Base-by-base conservation (phyloP, 2,888 invertebrate species). In the Scotopteryx bipunctaria region DNA sequence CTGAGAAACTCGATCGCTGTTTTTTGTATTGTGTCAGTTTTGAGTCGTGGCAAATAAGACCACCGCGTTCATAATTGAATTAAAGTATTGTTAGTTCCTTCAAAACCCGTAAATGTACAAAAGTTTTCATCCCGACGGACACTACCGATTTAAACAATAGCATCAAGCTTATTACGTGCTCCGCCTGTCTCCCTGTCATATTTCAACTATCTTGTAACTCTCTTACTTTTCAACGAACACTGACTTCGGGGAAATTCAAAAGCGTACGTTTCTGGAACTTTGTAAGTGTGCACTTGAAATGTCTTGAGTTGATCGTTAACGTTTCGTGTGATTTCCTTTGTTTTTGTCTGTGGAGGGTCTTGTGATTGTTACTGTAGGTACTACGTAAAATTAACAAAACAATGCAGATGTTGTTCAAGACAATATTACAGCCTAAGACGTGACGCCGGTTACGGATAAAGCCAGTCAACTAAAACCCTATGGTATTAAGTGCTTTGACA, bases 81-180 rank as follows among this genome's bases (percentile, higher is more conserved):
- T n/a, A n/a, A n/a, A n/a, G n/a, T n/a, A n/a, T n/a, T n/a, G n/a
- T n/a, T n/a, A 38, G 43, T 43, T 32, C 47, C 17, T 33, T 38
- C 43, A 38, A 47, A 54, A 54, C 38, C 35, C 56, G 56, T 52
- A 40, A 58, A 56, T 45, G 41, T 23, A 38, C 40, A 49, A 52
- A 58, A 49, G 32, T 35, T 44, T 35, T 35, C 38, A 42, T 44
- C 40, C 61, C 63, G 57, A 43, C 43, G 50, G 55, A 43, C 55
- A 51, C 58, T 64, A 69, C 66, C 68, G 57, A 69, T 69, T 73
- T 71, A 69, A 72, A 79, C 79, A 81, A 78, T 76, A 69, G 67
- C 68, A 66, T 71, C 66, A 62, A 69, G 71, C 73, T 75, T 75
- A 76, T 72, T 71, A 73, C 69, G 58, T 69, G 71, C 72, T 67